Evolutionary conservation across 2,888 invertebrate genomes (phyloP), one percentile per base, ranked within the genome.

Genomic region (Biston betularia): DNA sequence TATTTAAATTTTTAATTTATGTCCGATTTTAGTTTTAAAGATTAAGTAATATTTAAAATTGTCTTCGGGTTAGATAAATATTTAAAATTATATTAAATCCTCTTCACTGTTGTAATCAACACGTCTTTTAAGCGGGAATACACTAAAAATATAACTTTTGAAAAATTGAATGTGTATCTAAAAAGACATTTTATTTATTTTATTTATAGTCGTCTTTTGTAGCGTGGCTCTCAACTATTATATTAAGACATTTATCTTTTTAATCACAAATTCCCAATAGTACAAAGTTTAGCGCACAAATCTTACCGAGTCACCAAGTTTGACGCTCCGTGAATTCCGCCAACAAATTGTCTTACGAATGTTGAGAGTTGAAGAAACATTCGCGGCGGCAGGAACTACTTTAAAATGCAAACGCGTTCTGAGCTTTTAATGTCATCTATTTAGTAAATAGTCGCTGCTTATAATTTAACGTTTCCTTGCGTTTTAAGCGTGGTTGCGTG

Each of bases 371-470:
- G 45, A 52, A 57, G 48, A 48, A 64, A 64, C 46, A 58, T 57
- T 46, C 38, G 14, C 64, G 34, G 42, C 54, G 46, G 6, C 64
- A 44, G 48, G 35, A 59, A 59, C 64, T 42, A 42, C 42, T 54
- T 59, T 45, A 64, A 69, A 65, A 58, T 67, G 67, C 64, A 61
- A 70, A 65, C 68, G 52, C 55, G 66, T 53, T 49, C 14, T 12
- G 55, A 70, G 53, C 65, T 63, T 62, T 61, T 70, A 71, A 71
- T 70, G 68, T 65, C 58, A 52, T 69, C 69, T 65, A 66, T 71
- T 74, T 72, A 71, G 64, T 64, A 65, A 65, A 66, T 45, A 60
- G 64, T 70, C 48, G 65, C 65, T 63, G 67, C 33, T 59, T 14
- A 48, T 59, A 48, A 63, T 60, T 70, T 60, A 66, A 66, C 65